Evolutionary conservation across 2,113 vertebrate genomes (phyloP), one percentile per base, ranked within the genome.

Genomic region (Planiliza haematocheilus): DNA sequence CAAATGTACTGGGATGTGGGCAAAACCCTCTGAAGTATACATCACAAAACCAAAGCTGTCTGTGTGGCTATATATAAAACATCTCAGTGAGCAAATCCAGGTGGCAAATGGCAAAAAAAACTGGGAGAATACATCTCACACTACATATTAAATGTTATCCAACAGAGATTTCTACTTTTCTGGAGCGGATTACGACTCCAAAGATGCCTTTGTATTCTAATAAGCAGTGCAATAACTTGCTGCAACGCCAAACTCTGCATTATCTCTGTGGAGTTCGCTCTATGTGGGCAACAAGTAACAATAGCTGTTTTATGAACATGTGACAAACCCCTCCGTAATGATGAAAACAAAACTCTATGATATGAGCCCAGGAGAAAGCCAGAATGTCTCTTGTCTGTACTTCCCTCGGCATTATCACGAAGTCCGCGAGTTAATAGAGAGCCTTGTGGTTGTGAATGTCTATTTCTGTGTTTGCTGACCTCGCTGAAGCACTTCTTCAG

Each of bases 401-500:
- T 14, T 45, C 48, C 1, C 17, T 24, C 46, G 36, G 4, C 21
- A 7, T 49, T 24, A 13, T 58, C 42, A 21, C 1, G 1, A 1
- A 59, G 17, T 30, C 8, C 14, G 38, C 10, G 46, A 45, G 38
- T 21, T 10, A 51, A 59, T 1, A 55, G 21, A 55, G 13, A 45
- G 21, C 30, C 18, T 45, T n/a, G n/a, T n/a, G n/a, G 2, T 36
- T 43, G 36, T 20, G 52, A 12, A 36, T n/a, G 17, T 34, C 3
- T 0, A 38, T 18, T 18, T 6, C 43, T 21, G 17, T 10, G 7
- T 72, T 56, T 7, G 34, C 92, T 87, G 91, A 99, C 97, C 96
- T 99, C 97, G 20, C 88, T 94, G 86, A 99, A 99, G 85, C 95
- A 99, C 87, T 95, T 97, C 89, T 95, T 97, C 56, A 99, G 94